Conservation (phyloP, 2,797 vertebrate species). For the Xerus rutilus region DNA sequence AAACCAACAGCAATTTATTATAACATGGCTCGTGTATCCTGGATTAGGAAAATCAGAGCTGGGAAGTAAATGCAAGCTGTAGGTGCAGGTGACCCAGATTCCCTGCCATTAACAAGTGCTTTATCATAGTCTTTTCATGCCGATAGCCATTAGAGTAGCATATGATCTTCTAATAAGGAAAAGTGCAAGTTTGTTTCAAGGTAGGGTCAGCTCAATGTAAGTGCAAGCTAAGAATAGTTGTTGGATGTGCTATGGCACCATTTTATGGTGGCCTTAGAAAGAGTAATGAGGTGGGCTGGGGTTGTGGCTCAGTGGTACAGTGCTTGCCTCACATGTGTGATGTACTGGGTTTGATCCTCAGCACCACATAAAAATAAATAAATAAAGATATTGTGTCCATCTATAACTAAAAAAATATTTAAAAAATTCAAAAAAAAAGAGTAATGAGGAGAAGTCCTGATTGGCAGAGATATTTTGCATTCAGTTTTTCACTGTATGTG, state of each 20-base stretch:
- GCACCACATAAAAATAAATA: too few relatives aligned
- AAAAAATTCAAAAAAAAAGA: background rate
- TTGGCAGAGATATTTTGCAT: background rate
- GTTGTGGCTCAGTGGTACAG: too few relatives aligned
- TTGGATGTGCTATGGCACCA: accelerated
- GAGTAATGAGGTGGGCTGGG: background rate
- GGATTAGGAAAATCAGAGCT: background rate
- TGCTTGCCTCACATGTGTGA: too few relatives aligned
- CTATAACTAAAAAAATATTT: too few relatives aligned
- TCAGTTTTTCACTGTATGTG: background rate
- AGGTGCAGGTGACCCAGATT: background rate
- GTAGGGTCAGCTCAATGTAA: background rate
- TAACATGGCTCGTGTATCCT: too few relatives aligned
- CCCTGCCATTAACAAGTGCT: background rate
- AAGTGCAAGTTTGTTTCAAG: background rate
- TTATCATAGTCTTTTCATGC: background rate
- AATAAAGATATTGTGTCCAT: too few relatives aligned
- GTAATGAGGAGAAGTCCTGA: background rate
- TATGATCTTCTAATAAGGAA: background rate
- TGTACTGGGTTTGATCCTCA: too few relatives aligned
- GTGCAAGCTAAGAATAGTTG: background rate
- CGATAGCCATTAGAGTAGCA: background rate
- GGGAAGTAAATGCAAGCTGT: background rate
- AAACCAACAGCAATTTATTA: background rate
- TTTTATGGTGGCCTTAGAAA: background rate